Evolutionary conservation across 2,888 invertebrate genomes (phyloP).

Genomic region (Himalopsyche tibetana): DNA sequence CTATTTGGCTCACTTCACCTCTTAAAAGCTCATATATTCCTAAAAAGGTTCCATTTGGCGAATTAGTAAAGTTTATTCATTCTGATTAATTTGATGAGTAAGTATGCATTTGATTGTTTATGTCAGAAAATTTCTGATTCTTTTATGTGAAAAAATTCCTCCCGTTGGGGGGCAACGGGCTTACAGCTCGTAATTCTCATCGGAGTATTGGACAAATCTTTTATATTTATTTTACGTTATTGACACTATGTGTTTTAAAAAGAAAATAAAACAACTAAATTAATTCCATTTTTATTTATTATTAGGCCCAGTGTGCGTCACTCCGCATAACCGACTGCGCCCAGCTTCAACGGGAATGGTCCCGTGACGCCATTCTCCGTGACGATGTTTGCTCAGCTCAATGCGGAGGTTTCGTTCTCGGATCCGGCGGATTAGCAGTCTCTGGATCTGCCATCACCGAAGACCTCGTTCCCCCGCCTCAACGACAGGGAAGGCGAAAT

Average conservation of each 20-base stretch:
- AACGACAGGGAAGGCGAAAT: slow-evolving; percentile 73
- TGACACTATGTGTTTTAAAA: background rate
- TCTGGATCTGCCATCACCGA: slow-evolving; percentile 64
- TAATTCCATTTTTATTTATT: slow-evolving; percentile 65
- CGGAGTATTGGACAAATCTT: too few species aligned
- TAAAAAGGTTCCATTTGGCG: too few species aligned
- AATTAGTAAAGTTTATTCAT: too few species aligned
- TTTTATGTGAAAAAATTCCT: too few species aligned
- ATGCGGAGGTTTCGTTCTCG: slow-evolving; percentile 85
- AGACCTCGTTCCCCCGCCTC: slow-evolving; percentile 69
- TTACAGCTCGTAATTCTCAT: too few species aligned
- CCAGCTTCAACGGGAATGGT: slow-evolving; percentile 88
- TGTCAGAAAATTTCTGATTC: too few species aligned
- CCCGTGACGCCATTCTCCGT: slow-evolving; percentile 86
- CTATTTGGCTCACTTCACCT: too few species aligned
- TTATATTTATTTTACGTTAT: too few species aligned
- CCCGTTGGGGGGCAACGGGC: too few species aligned
- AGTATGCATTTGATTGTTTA: too few species aligned
- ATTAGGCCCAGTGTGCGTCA: slow-evolving; percentile 92
- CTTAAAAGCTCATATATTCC: too few species aligned
- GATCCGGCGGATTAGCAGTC: slow-evolving; percentile 66
- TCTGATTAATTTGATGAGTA: too few species aligned
- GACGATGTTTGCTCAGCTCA: slow-evolving; percentile 95
- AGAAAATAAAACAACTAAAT: slow-evolving; percentile 14
- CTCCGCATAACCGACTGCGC: slow-evolving; percentile 91